These are phyloP conservation scores for Cosmorhoe ocellata DNA, from an alignment of 2,888 invertebrate genomes.

Conservation along the genomic window DNA sequence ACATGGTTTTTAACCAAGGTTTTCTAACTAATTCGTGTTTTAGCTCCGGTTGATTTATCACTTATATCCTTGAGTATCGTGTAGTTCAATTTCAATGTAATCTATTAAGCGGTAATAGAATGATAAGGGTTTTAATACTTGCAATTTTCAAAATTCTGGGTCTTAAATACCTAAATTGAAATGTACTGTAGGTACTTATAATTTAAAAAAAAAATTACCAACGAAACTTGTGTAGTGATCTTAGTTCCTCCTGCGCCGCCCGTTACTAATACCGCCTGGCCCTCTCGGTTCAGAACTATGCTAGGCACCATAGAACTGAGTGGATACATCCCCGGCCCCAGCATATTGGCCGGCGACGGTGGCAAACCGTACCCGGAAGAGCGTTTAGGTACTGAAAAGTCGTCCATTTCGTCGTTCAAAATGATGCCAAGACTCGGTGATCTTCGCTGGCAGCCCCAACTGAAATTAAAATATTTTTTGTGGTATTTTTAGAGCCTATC, in stretches of 20 bases:
- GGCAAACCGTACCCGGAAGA: slow-evolving; percentile 87
- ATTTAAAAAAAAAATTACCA: slow-evolving; percentile 70
- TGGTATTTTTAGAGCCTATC: no score
- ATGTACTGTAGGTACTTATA: no score
- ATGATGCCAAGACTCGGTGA: slow-evolving; percentile 91
- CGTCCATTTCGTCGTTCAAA: slow-evolving; percentile 95
- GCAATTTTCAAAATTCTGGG: no score
- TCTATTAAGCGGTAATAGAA: no score
- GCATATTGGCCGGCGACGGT: slow-evolving; percentile 92
- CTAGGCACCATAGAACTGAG: slow-evolving; percentile 96
- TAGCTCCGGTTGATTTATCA: no score
- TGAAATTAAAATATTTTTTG: slow-evolving; percentile 33
- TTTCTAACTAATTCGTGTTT: no score
- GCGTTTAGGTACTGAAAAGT: slow-evolving; percentile 88
- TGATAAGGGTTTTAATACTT: no score
- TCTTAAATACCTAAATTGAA: no score
- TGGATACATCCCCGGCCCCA: slow-evolving; percentile 91
- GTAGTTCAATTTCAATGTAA: no score
- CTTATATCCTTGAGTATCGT: no score
- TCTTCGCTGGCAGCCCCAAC: slow-evolving; percentile 90
- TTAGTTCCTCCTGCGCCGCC: slow-evolving; percentile 96
- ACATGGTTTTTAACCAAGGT: no score
- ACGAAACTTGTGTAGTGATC: slow-evolving; percentile 91
- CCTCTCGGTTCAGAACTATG: slow-evolving; percentile 86
- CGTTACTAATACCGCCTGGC: slow-evolving; percentile 85